These are phyloP conservation scores for Synergus itoensis DNA, from an alignment of 2,888 invertebrate species.

Conservation along the genomic window DNA sequence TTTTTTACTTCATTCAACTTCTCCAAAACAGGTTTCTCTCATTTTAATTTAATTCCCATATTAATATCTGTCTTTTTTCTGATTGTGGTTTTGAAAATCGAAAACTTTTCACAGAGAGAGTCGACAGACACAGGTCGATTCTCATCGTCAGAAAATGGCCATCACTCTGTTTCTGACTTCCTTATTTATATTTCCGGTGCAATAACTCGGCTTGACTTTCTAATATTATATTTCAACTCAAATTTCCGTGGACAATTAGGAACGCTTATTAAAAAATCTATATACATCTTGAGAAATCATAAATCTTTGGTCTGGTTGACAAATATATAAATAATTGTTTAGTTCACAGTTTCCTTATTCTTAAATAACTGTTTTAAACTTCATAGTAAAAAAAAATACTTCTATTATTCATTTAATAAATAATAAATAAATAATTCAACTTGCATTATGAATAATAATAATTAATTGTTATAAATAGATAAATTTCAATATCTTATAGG, in stretches of 20 bases:
- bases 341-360: neutral
- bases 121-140: neutral
- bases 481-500: neutral
- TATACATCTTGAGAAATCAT: too few relatives aligned
- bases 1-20: constrained; percentile 13
- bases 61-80: constrained; percentile 2
- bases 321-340: neutral
- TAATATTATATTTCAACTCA: neutral
- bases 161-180: constrained; percentile 17
- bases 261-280: too few relatives aligned
- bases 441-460: too few relatives aligned
- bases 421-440: too few relatives aligned
- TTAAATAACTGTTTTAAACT: neutral
- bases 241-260: constrained; percentile 5
- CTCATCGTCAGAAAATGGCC: constrained; percentile 20
- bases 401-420: too few relatives aligned
- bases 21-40: constrained; percentile 36
- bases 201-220: neutral
- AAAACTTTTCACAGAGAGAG: constrained; percentile 5
- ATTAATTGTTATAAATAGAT: too few relatives aligned
- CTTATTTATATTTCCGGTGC: neutral
- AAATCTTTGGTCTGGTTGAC: neutral
- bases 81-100: constrained; percentile 28
- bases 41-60: constrained; percentile 25
- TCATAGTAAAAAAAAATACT: too few relatives aligned